Evolutionary conservation across 2,113 vertebrate genomes (phyloP).

Genomic region (Candoia aspera): DNA sequence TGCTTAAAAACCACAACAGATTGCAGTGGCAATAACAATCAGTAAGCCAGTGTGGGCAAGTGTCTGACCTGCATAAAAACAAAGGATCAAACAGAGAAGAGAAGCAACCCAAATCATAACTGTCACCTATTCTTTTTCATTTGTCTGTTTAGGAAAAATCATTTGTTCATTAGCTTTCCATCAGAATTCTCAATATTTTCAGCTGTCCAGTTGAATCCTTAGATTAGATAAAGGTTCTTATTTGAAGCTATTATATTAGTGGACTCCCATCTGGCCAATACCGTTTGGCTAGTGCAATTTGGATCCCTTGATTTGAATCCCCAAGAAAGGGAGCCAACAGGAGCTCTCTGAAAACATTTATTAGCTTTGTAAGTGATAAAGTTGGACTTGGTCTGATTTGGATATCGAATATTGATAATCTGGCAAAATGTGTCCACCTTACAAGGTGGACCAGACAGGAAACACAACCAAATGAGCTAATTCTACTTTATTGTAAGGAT

Average conservation of each 20-base stretch:
- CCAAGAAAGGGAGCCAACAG: neutral
- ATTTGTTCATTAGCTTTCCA: neutral
- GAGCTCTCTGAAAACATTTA: neutral
- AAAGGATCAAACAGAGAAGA: neutral
- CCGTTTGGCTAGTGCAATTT: neutral
- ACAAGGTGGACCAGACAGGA: neutral
- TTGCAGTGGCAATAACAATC: neutral
- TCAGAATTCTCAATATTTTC: neutral
- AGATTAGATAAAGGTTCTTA: neutral
- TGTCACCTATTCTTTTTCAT: neutral
- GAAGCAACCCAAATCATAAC: neutral
- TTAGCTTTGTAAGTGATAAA: neutral
- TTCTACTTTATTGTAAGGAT: neutral
- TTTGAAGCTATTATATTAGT: neutral
- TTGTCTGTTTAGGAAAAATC: neutral
- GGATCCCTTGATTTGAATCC: neutral
- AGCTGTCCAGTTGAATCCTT: neutral
- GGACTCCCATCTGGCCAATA: neutral
- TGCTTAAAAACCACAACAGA: slow-evolving; percentile 34
- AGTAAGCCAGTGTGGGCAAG: neutral
- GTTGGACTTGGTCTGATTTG: neutral
- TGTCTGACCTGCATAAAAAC: neutral
- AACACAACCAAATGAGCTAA: neutral
- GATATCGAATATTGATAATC: neutral
- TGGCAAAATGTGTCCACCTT: neutral